phyloP scores from a whole-genome alignment of 2,113 vertebrate genomes.

The Andinoacara biseriatus region DNA sequence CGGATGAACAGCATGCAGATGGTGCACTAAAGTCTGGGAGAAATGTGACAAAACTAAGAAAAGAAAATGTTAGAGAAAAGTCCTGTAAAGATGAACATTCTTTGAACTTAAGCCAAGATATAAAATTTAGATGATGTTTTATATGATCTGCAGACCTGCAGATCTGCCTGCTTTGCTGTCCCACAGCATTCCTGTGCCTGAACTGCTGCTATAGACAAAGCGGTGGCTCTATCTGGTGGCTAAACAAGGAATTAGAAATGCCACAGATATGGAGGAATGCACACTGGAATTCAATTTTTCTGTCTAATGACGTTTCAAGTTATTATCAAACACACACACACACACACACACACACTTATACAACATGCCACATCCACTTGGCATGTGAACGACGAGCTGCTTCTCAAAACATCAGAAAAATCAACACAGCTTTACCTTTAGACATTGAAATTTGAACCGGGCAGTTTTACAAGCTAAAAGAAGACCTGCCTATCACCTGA shows the following conservation, averaged over 20 bases:
- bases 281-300: conserved; percentile 14
- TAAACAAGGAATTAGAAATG: conserved; percentile 26
- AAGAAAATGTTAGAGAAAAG: conserved; percentile 6
- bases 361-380: neutral
- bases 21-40: conserved; percentile 37
- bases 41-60: neutral
- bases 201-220: conserved; percentile 3
- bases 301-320: conserved; percentile 8
- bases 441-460: conserved; percentile 5
- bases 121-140: conserved; percentile 12
- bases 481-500: conserved; percentile 56
- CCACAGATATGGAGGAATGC: neutral
- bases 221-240: conserved; percentile 75
- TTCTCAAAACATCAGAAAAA: neutral
- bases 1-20: conserved; percentile 50
- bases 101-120: conserved; percentile 13
- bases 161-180: neutral
- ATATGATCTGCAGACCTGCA: conserved; percentile 30
- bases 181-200: conserved; percentile 32
- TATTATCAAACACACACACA: neutral
- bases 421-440: neutral
- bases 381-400: neutral
- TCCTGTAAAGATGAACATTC: neutral
- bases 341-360: neutral
- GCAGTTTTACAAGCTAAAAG: conserved; percentile 27